Base-by-base conservation (phyloP, 2,797 vertebrate species). In the Peromyscus nudipes region DNA sequence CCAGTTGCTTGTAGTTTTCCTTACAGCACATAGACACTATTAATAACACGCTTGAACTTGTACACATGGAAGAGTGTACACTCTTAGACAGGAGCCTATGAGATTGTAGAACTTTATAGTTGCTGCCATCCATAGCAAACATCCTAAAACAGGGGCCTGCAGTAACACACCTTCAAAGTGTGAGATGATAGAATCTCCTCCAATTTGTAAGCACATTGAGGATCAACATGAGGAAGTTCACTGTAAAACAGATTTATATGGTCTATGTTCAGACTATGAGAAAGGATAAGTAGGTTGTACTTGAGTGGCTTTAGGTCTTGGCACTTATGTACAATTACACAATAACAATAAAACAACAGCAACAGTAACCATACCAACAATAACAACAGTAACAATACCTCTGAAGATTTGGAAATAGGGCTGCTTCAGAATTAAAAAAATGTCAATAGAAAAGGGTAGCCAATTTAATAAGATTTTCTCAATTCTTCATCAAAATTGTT, bases 401-500 rank as follows among this genome's bases (percentile, higher is more conserved):
- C 6, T 27, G 10, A 27, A 65, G 46, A 71, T 86, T 43, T 52
- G 21, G 14, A 86, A 88, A 43, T 13, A 69, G 21, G 16, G 55
- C 27, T 92, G 52, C 23, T 85, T 96, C 23, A 91, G 46, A 93
- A 73, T 1, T 17, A 1, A n/a, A 82, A 81, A 81, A 65, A 60
- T 27, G 23, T 64, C 37, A 69, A 1, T 31, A 86, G 40, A 64
- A 76, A 49, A 25, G 10, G 17, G 23, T 46, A 75, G 31, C 43
- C 34, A 89, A 64, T 76, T 91, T 69, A 84, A 29, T 5, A 65
- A 31, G 14, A 29, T 65, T 93, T 91, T 89, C 21, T 65, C 55
- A 80, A 1, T 92, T 96, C 16, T 90, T 86, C 87, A 82, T 49
- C 80, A 57, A 93, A 86, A 71, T 7, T 82, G 6, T 94, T n/a